Percentiles rank a stretch among this genome's conserved stretches.
phyloP scores from a whole-genome alignment of 2,888 invertebrate genomes.

The Leptopilina syphax region DNA sequence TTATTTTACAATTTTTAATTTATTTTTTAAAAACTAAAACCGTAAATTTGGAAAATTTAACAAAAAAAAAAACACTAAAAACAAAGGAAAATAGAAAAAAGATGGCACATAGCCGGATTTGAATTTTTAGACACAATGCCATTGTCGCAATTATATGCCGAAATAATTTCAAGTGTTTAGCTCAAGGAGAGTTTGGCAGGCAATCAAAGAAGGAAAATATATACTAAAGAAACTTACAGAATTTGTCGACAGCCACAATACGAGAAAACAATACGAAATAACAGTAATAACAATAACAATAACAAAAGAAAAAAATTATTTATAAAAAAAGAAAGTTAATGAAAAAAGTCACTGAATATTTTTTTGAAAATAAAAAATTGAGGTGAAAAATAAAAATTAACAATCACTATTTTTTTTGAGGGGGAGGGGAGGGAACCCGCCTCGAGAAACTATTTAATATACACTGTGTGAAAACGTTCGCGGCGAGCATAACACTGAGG shows the following conservation, averaged over 20 bases:
- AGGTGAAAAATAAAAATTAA: background rate
- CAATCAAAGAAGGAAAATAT: background rate
- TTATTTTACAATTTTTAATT: too few species aligned
- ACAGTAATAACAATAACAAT: background rate
- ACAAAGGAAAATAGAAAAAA: background rate
- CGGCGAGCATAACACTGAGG: constrained; percentile 67
- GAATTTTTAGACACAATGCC: constrained; percentile 32
- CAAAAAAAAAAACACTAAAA: too few species aligned
- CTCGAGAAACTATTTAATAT: constrained; percentile 43
- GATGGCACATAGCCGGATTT: background rate
- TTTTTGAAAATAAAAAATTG: constrained; percentile 28
- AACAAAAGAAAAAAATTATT: too few species aligned
- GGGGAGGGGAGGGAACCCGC: background rate
- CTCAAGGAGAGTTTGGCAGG: constrained; percentile 11
- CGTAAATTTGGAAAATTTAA: too few species aligned
- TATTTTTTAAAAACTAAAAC: too few species aligned
- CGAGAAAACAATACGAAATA: background rate
- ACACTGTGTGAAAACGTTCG: constrained; percentile 60
- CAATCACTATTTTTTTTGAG: constrained; percentile 25
- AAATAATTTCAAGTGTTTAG: constrained; percentile 16
- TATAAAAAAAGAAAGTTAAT: background rate
- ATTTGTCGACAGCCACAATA: background rate
- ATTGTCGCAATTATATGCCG: constrained; percentile 15
- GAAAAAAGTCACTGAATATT: background rate
- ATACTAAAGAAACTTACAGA: constrained; percentile 6